Evolutionary conservation across 2,113 vertebrate species (phyloP).

Genomic region (Rostratula benghalensis): DNA sequence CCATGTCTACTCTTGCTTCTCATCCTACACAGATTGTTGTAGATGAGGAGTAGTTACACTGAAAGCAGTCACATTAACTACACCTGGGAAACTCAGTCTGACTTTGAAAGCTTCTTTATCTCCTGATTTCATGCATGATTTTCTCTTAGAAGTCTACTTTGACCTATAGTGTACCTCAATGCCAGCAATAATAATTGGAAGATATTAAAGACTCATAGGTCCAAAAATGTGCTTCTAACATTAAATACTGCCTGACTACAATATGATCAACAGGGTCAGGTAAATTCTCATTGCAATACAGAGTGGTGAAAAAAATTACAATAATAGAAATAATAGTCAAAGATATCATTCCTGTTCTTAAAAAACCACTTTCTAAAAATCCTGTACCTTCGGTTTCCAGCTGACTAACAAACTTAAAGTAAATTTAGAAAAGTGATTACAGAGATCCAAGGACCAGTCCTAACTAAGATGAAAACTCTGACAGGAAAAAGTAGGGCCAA

Average conservation of each 20-base stretch:
- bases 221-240: not conserved
- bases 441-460: not conserved
- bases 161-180: not conserved
- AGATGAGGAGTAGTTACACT: not conserved
- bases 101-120: not conserved
- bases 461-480: not conserved
- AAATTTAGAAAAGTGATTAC: not conserved
- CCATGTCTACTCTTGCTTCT: not conserved
- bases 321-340: not conserved
- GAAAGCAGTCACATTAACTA: not conserved
- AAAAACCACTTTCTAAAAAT: not conserved
- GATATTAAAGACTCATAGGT: not conserved
- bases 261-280: not conserved
- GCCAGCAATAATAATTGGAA: not conserved
- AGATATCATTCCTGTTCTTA: not conserved
- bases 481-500: not conserved
- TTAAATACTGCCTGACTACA: not conserved
- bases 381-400: not conserved
- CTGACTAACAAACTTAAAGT: not conserved
- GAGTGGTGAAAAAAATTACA: not conserved
- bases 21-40: not conserved
- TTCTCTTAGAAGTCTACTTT: not conserved
- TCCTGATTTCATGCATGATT: not conserved
- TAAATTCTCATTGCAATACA: not conserved
- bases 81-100: not conserved